Base-by-base conservation (phyloP, 2,797 vertebrate species). In the Sitta carolinensis region DNA sequence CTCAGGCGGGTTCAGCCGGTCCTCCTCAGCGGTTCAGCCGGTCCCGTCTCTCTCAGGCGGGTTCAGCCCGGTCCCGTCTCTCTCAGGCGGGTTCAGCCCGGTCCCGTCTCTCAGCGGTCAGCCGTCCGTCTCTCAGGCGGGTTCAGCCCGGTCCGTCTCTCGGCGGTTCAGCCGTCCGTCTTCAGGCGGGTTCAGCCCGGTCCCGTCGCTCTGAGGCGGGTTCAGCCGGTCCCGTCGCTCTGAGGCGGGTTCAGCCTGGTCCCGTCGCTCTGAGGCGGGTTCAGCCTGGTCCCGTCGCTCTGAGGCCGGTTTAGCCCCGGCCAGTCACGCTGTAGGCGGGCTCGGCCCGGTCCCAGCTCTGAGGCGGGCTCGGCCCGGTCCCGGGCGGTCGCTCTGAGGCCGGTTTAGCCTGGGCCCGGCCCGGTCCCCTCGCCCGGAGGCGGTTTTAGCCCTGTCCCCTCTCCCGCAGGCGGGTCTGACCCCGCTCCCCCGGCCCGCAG, bases 301-400 rank as follows among this genome's bases (percentile, higher is more conserved):
- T 13, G 4, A n/a, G 43, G 50, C 38, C 22, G 23, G 40, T 43
- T 55, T 43, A 72, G 13, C 15, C 25, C 42, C 15, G 9, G 7
- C 15, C 61, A 12, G 17, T 2, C 13, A 6, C 36, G 2, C 4
- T 3, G 16, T n/a, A 6, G 36, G 62, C 22, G 30, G 30, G 30
- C 45, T n/a, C 47, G 20, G 7, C 16, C 9, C 25, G 3, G 2
- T 3, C 1, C n/a, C 47, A 10, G 5, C 13, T 27, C 13, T 9
- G 4, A 26, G 52, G 66, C 32, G 19, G 26, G 40, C n/a, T n/a
- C n/a, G n/a, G n/a, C n/a, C 7, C 42, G 42, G 42, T 43, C 42
- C 42, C 16, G 42, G 15, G 1, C n/a, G 30, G 21, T 3, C 17
- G 18, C 10, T 34, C 14, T 15, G 3, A 42, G 48, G 25, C 34